A percentile compares a stretch with the other conserved stretches of the same genome.
These are phyloP conservation scores for Phenacoccus solenopsis DNA, from an alignment of 1,140 invertebrate genomes.

Conservation along the genomic window DNA sequence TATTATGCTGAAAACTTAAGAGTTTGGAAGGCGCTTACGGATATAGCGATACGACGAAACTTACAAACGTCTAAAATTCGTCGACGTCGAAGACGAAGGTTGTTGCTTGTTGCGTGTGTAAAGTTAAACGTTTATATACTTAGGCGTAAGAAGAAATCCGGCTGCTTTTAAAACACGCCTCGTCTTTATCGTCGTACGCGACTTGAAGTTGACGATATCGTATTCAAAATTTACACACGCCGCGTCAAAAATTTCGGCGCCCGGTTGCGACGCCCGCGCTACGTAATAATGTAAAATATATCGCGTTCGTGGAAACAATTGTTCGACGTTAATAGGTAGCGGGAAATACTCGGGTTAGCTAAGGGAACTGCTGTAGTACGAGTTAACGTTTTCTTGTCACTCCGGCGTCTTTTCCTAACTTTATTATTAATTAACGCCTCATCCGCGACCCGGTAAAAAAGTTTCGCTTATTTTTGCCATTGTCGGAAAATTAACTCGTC, in stretches of 20 bases:
- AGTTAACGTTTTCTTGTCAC: conserved; percentile 1
- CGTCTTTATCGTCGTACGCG: background rate
- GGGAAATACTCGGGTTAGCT: background rate
- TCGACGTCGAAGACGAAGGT: too few species aligned
- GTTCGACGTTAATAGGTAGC: background rate
- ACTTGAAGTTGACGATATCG: background rate
- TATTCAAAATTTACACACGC: conserved; percentile 2
- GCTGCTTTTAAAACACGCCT: background rate
- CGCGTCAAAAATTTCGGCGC: background rate
- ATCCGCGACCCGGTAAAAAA: background rate
- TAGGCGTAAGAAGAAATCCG: background rate
- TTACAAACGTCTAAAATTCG: too few species aligned
- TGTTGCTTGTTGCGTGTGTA: too few species aligned
- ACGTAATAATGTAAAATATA: background rate
- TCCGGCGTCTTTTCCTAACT: background rate
- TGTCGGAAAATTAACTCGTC: conserved; percentile 1
- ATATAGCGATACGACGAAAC: too few species aligned
- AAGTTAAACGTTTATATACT: too few species aligned
- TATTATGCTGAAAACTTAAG: too few species aligned
- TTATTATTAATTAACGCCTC: background rate
- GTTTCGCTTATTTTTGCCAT: conserved; percentile 1
- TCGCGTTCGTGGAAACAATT: background rate
- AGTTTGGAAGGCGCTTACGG: too few species aligned
- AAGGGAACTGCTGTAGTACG: background rate
- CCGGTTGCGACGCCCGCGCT: too few species aligned